Evolutionary conservation across 2,797 vertebrate genomes (phyloP).

Genomic region (Microctenopoma lineatum): DNA sequence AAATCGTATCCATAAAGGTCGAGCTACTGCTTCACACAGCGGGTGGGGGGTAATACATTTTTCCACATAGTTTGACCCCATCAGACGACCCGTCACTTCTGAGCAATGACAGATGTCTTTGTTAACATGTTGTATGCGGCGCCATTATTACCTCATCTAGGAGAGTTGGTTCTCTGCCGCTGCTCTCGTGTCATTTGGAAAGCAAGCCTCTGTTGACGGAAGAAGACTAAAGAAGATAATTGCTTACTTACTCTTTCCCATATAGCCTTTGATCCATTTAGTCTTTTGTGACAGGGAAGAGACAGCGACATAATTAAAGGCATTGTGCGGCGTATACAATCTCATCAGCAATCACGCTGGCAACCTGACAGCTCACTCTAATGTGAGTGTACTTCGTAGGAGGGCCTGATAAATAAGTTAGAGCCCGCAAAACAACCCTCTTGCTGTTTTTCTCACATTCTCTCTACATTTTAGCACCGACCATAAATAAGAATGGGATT

Average conservation of each 20-base stretch:
- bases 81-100: slow-evolving; percentile 28
- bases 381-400: slow-evolving; percentile 58
- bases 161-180: slow-evolving; percentile 28
- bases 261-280: slow-evolving; percentile 77
- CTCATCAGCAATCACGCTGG: slow-evolving; percentile 59
- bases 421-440: slow-evolving; percentile 63
- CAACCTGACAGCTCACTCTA: slow-evolving; percentile 74
- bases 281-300: slow-evolving; percentile 72
- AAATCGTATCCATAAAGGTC: not conserved
- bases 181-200: slow-evolving; percentile 42
- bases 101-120: slow-evolving; percentile 40
- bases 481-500: slow-evolving; percentile 48
- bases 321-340: slow-evolving; percentile 70
- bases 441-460: slow-evolving; percentile 44
- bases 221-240: slow-evolving; percentile 78
- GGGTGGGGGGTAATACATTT: slow-evolving; percentile 7
- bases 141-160: slow-evolving; percentile 57
- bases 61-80: slow-evolving; percentile 9
- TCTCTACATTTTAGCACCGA: slow-evolving; percentile 30
- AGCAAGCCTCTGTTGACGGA: slow-evolving; percentile 56
- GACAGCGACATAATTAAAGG: slow-evolving; percentile 78
- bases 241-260: slow-evolving; percentile 74
- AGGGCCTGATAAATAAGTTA: slow-evolving; percentile 74
- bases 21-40: slow-evolving; percentile 9
- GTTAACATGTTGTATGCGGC: slow-evolving; percentile 36